Base-by-base conservation (phyloP, 2,113 vertebrate genomes). In the Sclerurus mexicanus region DNA sequence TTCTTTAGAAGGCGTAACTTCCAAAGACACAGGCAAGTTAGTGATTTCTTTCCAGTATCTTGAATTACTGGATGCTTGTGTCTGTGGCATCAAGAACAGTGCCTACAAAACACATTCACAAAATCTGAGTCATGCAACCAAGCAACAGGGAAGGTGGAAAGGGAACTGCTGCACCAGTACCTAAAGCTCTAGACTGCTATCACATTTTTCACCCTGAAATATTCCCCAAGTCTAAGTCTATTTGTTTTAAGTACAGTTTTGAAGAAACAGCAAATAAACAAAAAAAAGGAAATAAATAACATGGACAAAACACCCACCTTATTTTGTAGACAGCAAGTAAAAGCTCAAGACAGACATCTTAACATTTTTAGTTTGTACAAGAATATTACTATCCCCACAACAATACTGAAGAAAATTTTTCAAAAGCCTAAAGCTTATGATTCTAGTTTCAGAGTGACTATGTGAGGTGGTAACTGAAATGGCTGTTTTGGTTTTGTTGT, bases 261-360 rank as follows among this genome's bases (percentile, higher is more conserved):
- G 8, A 92, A 40, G 6, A 74, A 83, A 40, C 4, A 62, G 17
- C 25, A 62, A 63, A 63, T 14, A 40, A 62, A 62, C 37, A 39
- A 37, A n/a, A 12, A 60, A 18, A 18, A 20, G n/a, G n/a, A 35
- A 69, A 50, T n/a, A 6, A 49, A 12, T 3, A 72, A 20, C 1
- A 60, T 40, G 22, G 37, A 81, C 10, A 35, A 78, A 78, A 40
- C 5, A 0, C 0, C 1, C 2, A 63, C 4, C 16, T 79, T 46
- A 27, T 53, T 87, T 67, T 53, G 20, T 40, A 35, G 25, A 67
- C 16, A 71, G 12, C 18, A 86, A 72, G 13, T 22, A 87, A 81
- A 73, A 73, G 15, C 4, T 44, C 5, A 24, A 92, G 33, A 52
- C 4, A 60, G 21, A 56, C 12, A 56, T 8, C 42, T 11, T 53